Conservation (phyloP, 2,797 vertebrate genomes). For the Karalla daura region DNA sequence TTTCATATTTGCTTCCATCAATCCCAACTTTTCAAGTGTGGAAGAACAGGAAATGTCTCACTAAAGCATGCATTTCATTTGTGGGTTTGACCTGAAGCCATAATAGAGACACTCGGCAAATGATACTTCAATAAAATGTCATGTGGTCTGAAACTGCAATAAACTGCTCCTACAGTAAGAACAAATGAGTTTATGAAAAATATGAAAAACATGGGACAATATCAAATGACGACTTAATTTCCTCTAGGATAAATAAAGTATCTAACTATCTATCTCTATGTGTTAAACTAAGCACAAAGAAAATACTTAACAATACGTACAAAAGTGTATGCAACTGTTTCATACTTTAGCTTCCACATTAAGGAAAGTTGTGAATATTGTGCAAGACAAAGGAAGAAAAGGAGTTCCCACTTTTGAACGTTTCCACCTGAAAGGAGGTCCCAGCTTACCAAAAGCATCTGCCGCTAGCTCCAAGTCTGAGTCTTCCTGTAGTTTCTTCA, state of each 20-base stretch:
- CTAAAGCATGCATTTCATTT: background rate
- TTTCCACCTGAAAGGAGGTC: background rate
- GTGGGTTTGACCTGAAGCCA: background rate
- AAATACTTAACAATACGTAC: too few species aligned
- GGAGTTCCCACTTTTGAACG: background rate
- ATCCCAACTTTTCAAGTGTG: too few species aligned
- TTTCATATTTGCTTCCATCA: too few species aligned
- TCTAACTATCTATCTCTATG: too few species aligned
- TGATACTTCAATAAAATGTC: too few species aligned
- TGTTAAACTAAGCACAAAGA: too few species aligned
- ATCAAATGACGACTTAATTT: too few species aligned
- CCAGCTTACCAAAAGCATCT: constrained; percentile 93
- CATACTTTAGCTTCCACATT: background rate
- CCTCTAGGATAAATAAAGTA: too few species aligned
- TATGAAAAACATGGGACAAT: too few species aligned
- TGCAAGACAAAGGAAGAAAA: background rate
- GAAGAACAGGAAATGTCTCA: background rate
- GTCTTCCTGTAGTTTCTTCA: constrained; percentile 95
- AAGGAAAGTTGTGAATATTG: background rate
- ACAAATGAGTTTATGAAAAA: background rate
- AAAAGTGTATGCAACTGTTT: background rate
- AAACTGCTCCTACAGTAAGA: background rate
- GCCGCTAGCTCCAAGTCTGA: constrained; percentile 94
- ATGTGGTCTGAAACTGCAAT: background rate
- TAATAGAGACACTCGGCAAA: background rate